phyloP scores from a whole-genome alignment of 1,140 invertebrate genomes.

The Drosophila saltans region DNA sequence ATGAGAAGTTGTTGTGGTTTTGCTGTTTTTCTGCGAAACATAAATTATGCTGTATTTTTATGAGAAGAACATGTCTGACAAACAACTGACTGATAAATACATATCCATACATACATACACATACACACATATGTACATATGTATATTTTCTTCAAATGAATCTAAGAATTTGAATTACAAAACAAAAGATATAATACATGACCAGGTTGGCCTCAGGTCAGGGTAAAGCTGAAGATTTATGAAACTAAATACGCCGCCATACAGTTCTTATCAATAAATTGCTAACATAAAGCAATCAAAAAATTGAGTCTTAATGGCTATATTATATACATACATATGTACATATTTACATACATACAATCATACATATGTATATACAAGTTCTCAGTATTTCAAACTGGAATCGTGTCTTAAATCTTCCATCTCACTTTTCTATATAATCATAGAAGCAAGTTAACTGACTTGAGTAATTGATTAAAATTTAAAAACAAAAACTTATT shows the following conservation, averaged over 20 bases:
- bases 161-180: conserved; percentile 40
- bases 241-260: background rate
- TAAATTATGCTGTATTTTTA: conserved; percentile 26
- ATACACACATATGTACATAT: no score
- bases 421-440: no score
- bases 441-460: no score
- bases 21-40: conserved; percentile 63
- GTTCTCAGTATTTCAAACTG: no score
- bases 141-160: conserved; percentile 46
- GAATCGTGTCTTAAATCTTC: no score
- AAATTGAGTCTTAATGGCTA: no score
- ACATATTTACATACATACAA: no score
- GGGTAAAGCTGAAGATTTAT: conserved; percentile 15
- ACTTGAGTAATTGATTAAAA: no score
- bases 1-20: background rate
- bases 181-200: conserved; percentile 25
- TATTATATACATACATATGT: no score
- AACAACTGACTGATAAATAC: conserved; percentile 42
- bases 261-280: background rate
- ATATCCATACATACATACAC: no score
- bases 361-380: no score
- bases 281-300: background rate
- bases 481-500: no score
- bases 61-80: conserved; percentile 26
- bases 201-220: background rate